Conservation (phyloP, 1,140 invertebrate species). For the Aphis gossypii region DNA sequence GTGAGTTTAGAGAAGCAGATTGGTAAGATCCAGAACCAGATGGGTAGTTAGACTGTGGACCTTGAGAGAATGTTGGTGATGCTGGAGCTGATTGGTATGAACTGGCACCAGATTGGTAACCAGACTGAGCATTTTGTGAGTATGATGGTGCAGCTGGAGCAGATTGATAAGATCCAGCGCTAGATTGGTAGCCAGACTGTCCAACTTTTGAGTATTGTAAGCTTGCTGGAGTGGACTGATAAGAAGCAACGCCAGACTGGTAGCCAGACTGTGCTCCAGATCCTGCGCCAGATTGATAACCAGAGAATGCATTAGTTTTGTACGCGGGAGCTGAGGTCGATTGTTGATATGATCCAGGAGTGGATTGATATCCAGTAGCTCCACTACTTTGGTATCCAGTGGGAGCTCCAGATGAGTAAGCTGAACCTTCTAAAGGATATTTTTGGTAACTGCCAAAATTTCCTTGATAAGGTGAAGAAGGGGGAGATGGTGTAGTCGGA, state of each 20-base stretch:
- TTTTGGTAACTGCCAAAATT: conserved; percentile 23
- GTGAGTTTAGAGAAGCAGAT: background rate
- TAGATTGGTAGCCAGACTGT: conserved; percentile 8
- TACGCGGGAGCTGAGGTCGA: conserved; percentile 60
- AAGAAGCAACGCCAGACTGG: background rate
- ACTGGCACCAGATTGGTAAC: conserved; percentile 3
- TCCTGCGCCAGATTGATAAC: conserved; percentile 12
- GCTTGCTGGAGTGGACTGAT: conserved; percentile 13
- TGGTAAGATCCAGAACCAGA: background rate
- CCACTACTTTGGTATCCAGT: conserved; percentile 21
- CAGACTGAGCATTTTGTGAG: background rate
- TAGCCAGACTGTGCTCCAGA: background rate
- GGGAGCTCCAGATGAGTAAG: background rate
- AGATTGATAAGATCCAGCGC: background rate
- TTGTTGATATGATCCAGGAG: conserved; percentile 16
- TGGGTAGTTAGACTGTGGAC: background rate
- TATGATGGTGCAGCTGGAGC: background rate
- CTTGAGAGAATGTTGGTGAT: conserved; percentile 3
- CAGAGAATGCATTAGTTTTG: conserved; percentile 56
- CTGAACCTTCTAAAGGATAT: background rate
- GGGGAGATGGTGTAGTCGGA: conserved; percentile 36
- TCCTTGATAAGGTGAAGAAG: conserved; percentile 26
- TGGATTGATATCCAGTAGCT: background rate
- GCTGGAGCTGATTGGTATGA: background rate
- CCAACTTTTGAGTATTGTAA: background rate